phyloP scores from a whole-genome alignment of 2,797 vertebrate species.

The Falco cherrug region DNA sequence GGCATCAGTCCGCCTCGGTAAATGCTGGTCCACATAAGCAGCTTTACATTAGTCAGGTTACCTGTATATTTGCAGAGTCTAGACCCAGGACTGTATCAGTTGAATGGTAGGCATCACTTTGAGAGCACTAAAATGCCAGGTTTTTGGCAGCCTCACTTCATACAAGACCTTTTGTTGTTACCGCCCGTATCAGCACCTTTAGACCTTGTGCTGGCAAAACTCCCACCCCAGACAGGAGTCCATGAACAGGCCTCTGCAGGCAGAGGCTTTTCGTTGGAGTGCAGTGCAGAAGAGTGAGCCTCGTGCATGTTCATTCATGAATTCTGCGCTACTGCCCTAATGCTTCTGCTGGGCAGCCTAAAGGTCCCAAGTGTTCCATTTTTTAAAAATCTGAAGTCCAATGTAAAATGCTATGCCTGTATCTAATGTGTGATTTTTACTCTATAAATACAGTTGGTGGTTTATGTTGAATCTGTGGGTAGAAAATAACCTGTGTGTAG shows the following conservation, averaged over 20 bases:
- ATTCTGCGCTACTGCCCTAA: not conserved
- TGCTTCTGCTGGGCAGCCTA: not conserved
- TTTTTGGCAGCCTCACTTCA: accelerated
- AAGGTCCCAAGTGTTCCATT: not conserved
- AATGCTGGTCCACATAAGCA: not conserved
- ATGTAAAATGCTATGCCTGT: not conserved
- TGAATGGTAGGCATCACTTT: not conserved
- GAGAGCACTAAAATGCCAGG: not conserved
- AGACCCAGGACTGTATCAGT: not conserved
- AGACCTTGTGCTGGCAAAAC: not conserved
- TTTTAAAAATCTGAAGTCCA: not conserved
- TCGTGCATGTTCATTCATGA: not conserved
- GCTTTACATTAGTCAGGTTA: not conserved
- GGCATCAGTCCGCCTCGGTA: not conserved
- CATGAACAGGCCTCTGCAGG: not conserved
- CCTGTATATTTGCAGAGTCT: too few relatives aligned
- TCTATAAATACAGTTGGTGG: not conserved
- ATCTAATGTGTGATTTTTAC: accelerated
- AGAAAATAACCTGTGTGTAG: not conserved
- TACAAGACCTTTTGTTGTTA: not conserved
- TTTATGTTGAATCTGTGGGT: not conserved
- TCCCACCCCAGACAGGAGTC: not conserved
- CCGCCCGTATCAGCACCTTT: not conserved
- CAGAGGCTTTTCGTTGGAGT: not conserved
- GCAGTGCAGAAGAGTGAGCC: not conserved